Percentiles rank a stretch among this genome's conserved stretches.
Evolutionary conservation across 2,888 invertebrate genomes (phyloP).

Genomic region (Kuschelorhynchus macadamiae): DNA sequence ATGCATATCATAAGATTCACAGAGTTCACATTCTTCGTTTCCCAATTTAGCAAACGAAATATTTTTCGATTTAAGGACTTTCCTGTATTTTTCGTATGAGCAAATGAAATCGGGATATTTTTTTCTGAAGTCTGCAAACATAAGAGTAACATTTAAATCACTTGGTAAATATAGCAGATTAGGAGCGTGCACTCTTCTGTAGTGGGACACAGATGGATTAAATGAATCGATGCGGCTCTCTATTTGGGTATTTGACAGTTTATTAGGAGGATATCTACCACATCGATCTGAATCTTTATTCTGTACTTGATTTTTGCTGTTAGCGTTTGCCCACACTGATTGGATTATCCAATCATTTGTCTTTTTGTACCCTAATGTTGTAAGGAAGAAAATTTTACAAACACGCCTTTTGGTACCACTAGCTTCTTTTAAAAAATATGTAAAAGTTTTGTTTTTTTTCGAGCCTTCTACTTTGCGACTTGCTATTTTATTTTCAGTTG

Average conservation of each 20-base stretch:
- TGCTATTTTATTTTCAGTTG: conserved; percentile 38
- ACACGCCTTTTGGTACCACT: conserved; percentile 23
- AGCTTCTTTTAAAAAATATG: conserved; percentile 32
- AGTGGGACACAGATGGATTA: conserved; percentile 43
- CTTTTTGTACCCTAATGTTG: too few species aligned
- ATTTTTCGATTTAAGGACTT: conserved; percentile 22
- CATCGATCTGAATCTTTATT: conserved; percentile 22
- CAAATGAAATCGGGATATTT: conserved; percentile 34
- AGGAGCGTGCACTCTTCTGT: conserved; percentile 44
- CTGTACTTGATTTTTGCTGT: too few species aligned
- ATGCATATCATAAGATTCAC: conserved; percentile 27
- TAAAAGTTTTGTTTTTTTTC: conserved; percentile 35
- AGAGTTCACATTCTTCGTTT: conserved; percentile 35
- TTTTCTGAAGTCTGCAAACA: conserved; percentile 30
- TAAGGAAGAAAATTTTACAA: too few species aligned
- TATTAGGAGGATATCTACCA: conserved; percentile 40
- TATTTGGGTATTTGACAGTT: conserved; percentile 33
- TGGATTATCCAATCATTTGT: too few species aligned
- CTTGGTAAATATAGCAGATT: conserved; percentile 40
- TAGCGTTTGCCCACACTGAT: too few species aligned
- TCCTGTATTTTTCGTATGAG: conserved; percentile 42
- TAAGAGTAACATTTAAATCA: conserved; percentile 36
- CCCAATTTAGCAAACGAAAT: conserved; percentile 31
- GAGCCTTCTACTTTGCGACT: conserved; percentile 32
- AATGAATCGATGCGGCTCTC: conserved; percentile 33